A percentile compares a stretch with the other conserved stretches of the same genome.
These are phyloP conservation scores for Macropus fuliginosus DNA, from an alignment of 2,797 vertebrate genomes.

Conservation along the genomic window DNA sequence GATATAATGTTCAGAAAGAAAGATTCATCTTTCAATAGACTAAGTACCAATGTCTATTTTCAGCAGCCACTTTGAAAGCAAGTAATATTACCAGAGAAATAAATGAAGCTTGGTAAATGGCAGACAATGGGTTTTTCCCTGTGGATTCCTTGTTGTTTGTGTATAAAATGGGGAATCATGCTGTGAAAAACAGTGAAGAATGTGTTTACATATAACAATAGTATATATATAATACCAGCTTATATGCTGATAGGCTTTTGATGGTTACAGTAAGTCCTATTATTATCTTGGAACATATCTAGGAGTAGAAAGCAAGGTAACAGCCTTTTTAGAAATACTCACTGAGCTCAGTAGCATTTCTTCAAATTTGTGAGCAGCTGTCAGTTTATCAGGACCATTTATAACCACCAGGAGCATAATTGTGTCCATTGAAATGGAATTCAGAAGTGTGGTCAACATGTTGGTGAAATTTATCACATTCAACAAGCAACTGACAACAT, in stretches of 20 bases:
- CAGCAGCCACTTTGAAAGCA: slow-evolving; percentile 53
- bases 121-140: slow-evolving; percentile 47
- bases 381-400: slow-evolving; percentile 43
- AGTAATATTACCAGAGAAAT: slow-evolving; percentile 24
- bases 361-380: slow-evolving; percentile 12
- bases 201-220: slow-evolving; percentile 58
- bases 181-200: slow-evolving; percentile 44
- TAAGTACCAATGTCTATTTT: slow-evolving; percentile 50
- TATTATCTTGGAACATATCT: slow-evolving; percentile 58
- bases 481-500: slow-evolving; percentile 38
- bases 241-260: slow-evolving; percentile 57
- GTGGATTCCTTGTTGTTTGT: slow-evolving; percentile 42
- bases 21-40: slow-evolving; percentile 26
- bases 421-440: slow-evolving; percentile 27
- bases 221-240: slow-evolving; percentile 51
- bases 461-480: slow-evolving; percentile 32
- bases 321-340: slow-evolving; percentile 58
- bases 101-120: slow-evolving; percentile 53
- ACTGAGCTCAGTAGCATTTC: slow-evolving; percentile 31
- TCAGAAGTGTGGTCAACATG: not conserved
- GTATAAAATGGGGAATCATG: slow-evolving; percentile 53
- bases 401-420: slow-evolving; percentile 6
- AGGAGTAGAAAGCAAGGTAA: slow-evolving; percentile 39
- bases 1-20: slow-evolving; percentile 2
- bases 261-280: slow-evolving; percentile 56